Base-by-base conservation (phyloP, 2,888 invertebrate genomes). In the Lasioglossum morio region DNA sequence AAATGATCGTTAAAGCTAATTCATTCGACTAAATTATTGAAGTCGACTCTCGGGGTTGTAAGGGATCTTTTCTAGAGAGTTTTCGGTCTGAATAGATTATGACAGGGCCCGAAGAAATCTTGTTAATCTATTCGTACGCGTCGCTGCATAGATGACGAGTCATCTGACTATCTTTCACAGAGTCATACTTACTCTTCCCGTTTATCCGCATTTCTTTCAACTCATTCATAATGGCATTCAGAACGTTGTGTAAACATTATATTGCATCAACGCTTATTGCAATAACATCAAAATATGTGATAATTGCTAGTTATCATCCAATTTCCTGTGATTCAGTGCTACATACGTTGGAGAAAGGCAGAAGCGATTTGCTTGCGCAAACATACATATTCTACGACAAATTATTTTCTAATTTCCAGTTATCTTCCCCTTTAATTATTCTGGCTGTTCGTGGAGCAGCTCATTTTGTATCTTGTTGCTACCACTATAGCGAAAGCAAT, bases 351-450 rank as follows among this genome's bases (percentile, higher is more conserved):
- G 14, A 27, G 60, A 60, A 60, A 60, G 14, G 4, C 30, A 30
- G 30, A 30, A 30, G 30, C 12, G n/a, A 57, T 57, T 57, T 57
- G 57, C 4, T 57, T 57, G 12, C 0, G 12, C 12, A n/a, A n/a
- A n/a, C 57, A 57, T 57, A 57, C n/a, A 57, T 57, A 57, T 57
- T 57, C 10, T n/a, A 57, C n/a, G 57, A 53, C 57, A 57, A 57
- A n/a, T 57, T 57, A n/a, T 57, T 57, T 57, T n/a, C n/a, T n/a
- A 57, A 57, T n/a, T n/a, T 57, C 12, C 57, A n/a, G n/a, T n/a
- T 57, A 57, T 57, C 12, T 57, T 57, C 57, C n/a, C 12, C 57
- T 57, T n/a, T n/a, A 4, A n/a, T n/a, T 57, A 57, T n/a, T 57
- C 3, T 23, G 19, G 5, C 23, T 53, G 23, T 23, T 53, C 23